A percentile compares a stretch with the other conserved stretches of the same genome.
These are phyloP conservation scores for Trileptium ribeirensis DNA, from an alignment of 2,888 invertebrate genomes.

Conservation along the genomic window DNA sequence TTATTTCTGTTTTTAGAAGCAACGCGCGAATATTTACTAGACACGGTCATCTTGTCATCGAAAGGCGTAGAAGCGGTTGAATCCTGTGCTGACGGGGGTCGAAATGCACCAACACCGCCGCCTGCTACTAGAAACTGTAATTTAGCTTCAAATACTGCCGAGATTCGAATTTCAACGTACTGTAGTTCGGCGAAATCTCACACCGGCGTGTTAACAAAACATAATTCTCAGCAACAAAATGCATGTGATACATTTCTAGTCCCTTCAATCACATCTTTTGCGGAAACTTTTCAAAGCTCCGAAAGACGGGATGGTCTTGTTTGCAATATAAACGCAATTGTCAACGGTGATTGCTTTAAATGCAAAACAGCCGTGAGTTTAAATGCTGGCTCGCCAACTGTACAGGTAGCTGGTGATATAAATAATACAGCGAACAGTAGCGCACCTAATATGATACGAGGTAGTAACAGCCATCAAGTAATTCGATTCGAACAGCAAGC, in stretches of 20 bases:
- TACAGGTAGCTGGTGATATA: neutral
- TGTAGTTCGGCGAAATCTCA: neutral
- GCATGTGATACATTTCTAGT: neutral
- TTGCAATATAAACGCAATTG: too few relatives aligned
- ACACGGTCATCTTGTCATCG: neutral
- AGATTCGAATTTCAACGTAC: neutral
- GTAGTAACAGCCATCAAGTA: neutral
- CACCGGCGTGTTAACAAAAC: too few relatives aligned
- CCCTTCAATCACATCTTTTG: neutral
- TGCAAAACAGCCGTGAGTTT: too few relatives aligned
- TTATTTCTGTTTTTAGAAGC: slow-evolving; percentile 20
- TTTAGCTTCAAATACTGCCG: too few relatives aligned
- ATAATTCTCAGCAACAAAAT: neutral
- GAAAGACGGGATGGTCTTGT: too few relatives aligned
- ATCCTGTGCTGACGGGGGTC: neutral
- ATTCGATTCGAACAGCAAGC: neutral
- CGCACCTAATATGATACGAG: neutral
- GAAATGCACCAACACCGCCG: neutral
- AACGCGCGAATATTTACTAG: neutral
- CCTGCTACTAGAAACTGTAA: neutral
- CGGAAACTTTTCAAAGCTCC: neutral
- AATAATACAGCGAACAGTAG: neutral
- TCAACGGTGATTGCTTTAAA: too few relatives aligned
- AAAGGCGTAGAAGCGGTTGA: neutral
- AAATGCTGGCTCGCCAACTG: neutral